Evolutionary conservation across 2,888 invertebrate genomes (phyloP), one percentile per base, ranked within the genome.

Genomic region (Caenorhabditis doughertyi): DNA sequence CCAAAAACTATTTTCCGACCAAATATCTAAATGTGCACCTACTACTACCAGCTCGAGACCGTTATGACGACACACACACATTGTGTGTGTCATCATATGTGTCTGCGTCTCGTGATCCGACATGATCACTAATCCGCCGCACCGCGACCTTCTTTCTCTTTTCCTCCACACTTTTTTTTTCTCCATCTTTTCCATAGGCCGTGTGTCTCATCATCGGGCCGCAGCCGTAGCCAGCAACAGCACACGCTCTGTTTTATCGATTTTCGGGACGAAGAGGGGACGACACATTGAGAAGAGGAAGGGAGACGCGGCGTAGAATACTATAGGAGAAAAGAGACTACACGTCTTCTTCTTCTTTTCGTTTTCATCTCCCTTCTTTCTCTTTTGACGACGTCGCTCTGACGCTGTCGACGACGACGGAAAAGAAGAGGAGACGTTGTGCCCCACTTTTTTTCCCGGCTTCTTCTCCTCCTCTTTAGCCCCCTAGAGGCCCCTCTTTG

Each of bases 251-350:
- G 21, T 70, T 65, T 47, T 70, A 70, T 70, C 42, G 70, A 70
- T 70, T 70, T 70, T 70, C 70, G 70, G 55, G 56, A 56, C 29
- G 32, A 64, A 64, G n/a, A n/a, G n/a, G n/a, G n/a, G n/a, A n/a
- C n/a, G n/a, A 64, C 35, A 35, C 29, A 49, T 5, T 29, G 23
- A 47, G 23, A 27, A 32, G 49, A 21, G 65, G 49, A 42, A 25
- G 65, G 13, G 64, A 32, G 58, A 11, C 47, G 25, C n/a, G n/a
- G n/a, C n/a, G n/a, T n/a, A n/a, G n/a, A n/a, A n/a, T n/a, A n/a
- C n/a, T n/a, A 35, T n/a, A 21, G 23, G 23, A 44, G 44, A 29
- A 47, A 56, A 47, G 35, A 44, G 47, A 35, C 49, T 23, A 51
- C 65, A 23, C n/a, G n/a, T n/a, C n/a, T n/a, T n/a, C n/a, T n/a